Evolutionary conservation across 2,113 vertebrate species (phyloP).

Genomic region (Xenopus tropicalis): DNA sequence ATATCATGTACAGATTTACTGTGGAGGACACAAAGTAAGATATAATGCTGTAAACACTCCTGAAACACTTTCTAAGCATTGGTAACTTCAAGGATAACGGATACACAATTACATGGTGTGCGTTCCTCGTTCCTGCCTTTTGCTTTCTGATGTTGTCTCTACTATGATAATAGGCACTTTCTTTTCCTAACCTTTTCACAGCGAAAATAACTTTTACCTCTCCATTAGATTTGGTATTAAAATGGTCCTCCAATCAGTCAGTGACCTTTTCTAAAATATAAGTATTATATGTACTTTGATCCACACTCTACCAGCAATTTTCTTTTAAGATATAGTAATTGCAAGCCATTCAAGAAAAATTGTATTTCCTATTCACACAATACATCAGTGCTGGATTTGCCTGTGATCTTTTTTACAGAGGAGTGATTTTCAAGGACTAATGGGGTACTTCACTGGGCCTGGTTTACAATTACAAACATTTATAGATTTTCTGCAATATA

Average conservation of each 20-base stretch:
- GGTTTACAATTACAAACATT: neutral
- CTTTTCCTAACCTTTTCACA: no score
- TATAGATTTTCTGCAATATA: neutral
- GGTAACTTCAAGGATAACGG: no score
- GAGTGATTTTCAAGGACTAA: neutral
- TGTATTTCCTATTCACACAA: neutral
- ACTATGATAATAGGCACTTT: no score
- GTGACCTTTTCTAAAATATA: neutral
- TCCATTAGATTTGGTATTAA: no score
- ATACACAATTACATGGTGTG: no score
- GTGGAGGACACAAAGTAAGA: no score
- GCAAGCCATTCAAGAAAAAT: neutral
- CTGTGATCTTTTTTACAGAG: neutral
- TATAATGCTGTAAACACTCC: no score
- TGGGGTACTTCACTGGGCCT: neutral
- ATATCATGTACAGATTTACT: no score
- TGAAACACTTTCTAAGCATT: no score
- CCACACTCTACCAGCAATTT: neutral
- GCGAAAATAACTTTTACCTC: no score
- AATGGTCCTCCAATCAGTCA: neutral
- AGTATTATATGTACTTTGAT: neutral
- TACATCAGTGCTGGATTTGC: neutral
- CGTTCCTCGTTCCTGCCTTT: no score
- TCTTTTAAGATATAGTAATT: conserved; percentile 1
- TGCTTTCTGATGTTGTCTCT: no score